phyloP scores from a whole-genome alignment of 2,888 invertebrate species.

The Aethes cnicana region DNA sequence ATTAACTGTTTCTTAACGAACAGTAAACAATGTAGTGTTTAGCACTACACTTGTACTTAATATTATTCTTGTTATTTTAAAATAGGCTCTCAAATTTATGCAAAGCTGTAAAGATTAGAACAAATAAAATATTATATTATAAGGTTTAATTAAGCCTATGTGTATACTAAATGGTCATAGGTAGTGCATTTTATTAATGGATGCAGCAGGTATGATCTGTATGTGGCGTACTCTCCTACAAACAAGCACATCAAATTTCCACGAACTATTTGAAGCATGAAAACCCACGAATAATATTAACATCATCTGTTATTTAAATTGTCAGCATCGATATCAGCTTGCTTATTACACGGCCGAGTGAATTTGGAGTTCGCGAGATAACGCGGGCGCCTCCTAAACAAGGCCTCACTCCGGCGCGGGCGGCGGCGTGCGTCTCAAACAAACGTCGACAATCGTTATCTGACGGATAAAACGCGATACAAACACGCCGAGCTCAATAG shows the following conservation, averaged over 20 bases:
- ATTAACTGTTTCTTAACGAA: conserved; percentile 3
- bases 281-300: conserved; percentile 21
- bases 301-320: conserved; percentile 37
- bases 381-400: conserved; percentile 70
- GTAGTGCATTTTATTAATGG: too few species aligned
- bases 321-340: conserved; percentile 53
- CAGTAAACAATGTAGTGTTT: not conserved
- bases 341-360: conserved; percentile 64
- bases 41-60: too few species aligned
- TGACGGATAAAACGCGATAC: conserved; percentile 44
- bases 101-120: too few species aligned
- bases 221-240: too few species aligned
- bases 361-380: conserved; percentile 68
- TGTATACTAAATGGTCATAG: too few species aligned
- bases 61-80: too few species aligned
- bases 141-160: too few species aligned
- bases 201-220: too few species aligned
- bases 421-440: conserved; percentile 56
- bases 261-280: not conserved
- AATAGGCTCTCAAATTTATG: too few species aligned
- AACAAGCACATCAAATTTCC: too few species aligned
- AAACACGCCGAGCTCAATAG: conserved; percentile 52
- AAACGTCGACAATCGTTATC: conserved; percentile 63
- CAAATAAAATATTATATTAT: too few species aligned
- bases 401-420: conserved; percentile 57